Conservation (phyloP, 2,797 vertebrate species). For the Halcyon smyrnensis region DNA sequence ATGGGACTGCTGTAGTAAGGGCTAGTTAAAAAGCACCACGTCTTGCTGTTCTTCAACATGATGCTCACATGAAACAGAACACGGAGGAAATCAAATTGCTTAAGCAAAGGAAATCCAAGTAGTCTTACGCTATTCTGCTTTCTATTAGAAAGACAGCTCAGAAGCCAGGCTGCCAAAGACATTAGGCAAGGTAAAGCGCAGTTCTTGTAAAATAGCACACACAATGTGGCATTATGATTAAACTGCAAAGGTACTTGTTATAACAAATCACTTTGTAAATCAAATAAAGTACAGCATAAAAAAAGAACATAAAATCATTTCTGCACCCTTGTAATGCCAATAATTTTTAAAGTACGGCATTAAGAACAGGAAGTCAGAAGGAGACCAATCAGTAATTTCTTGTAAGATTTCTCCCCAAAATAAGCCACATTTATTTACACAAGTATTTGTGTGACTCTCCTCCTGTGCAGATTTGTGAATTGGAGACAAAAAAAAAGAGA, state of each 20-base stretch:
- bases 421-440: constrained; percentile 75
- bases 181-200: constrained; percentile 40
- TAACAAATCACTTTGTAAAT: constrained; percentile 79
- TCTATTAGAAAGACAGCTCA: neutral
- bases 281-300: constrained; percentile 72
- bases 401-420: constrained; percentile 27
- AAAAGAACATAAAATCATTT: constrained; percentile 63
- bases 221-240: constrained; percentile 72
- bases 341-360: constrained; percentile 74
- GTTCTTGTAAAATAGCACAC: constrained; percentile 44
- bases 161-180: constrained; percentile 63
- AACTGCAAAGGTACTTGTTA: constrained; percentile 76
- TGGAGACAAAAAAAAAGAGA: constrained; percentile 64
- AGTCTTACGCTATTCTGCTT: constrained; percentile 32
- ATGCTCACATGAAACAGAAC: constrained; percentile 56
- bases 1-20: constrained; percentile 35
- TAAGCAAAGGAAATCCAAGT: constrained; percentile 46
- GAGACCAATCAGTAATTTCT: constrained; percentile 62
- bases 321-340: constrained; percentile 72
- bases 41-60: constrained; percentile 18
- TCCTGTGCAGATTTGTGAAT: constrained; percentile 66
- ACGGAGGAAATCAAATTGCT: constrained; percentile 60
- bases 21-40: constrained; percentile 40
- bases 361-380: constrained; percentile 57
- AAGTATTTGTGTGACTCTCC: constrained; percentile 60